Evolutionary conservation across 2,888 invertebrate species (phyloP), one percentile per base, ranked within the genome.

Genomic region (Kuschelorhynchus macadamiae): DNA sequence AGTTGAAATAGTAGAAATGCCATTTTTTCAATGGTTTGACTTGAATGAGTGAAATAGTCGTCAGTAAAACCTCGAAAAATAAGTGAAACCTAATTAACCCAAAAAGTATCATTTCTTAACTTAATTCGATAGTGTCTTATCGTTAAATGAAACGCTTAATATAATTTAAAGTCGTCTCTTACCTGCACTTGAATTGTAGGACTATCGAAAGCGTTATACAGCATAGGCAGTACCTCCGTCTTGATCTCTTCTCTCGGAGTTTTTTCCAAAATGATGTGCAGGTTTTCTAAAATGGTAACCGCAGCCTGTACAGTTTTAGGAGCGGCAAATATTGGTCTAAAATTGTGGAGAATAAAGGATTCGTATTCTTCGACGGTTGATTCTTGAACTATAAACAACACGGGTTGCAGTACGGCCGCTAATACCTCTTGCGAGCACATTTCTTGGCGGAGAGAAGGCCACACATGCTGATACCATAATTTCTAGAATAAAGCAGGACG

Each of bases 381-480:
- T 77, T 95, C 92, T 78, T 93, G 92, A 71, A 94, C 90, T 73
- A 96, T 88, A 82, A 91, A 91, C 74, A 96, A 87, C 70, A 95
- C 91, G 1, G 96, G 93, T 76, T 93, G 91, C 44, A 96, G 85
- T 7, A 93, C 95, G 0, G 95, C 91, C 0, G 95, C 93, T 71
- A 97, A 86, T 16, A 95, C 94, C 80, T 97, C 96, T 70, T 92
- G 91, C 18, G 91, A 90, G 78, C 90, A 89, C 85, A 96, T 90
- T 83, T 97, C 97, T 74, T 91, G 88, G 79, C 93, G 91, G 69
- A 98, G 86, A 75, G 91, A 91, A 32, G 96, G 96, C 93, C 97
- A 96, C 50, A 97, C 91, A 82, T 95, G 95, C 82, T 94, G 94
- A 88, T 95, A 97, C 89, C 96, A 93, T 55, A 97, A 86, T 93